Evolutionary conservation across 2,113 vertebrate species (phyloP).

Genomic region (Odocoileus hemionus): DNA sequence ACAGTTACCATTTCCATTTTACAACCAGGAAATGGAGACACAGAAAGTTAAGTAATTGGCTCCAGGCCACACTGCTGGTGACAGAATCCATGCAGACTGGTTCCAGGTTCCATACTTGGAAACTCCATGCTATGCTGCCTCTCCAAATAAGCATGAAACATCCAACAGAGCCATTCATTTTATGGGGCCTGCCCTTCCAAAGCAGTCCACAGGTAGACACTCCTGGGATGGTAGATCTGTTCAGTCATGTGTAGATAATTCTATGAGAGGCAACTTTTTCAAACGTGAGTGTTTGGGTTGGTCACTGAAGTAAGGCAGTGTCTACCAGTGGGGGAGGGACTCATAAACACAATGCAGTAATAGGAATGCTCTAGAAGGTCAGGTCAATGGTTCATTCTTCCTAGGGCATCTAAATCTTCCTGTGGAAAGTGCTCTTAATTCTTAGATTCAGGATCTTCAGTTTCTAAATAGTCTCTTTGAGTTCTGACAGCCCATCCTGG

Average conservation of each 20-base stretch:
- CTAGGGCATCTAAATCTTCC: not conserved
- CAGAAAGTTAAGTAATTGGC: not conserved
- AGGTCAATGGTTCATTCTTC: not conserved
- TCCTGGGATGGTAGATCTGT: not conserved
- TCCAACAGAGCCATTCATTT: not conserved
- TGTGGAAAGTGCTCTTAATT: not conserved
- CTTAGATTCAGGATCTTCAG: not conserved
- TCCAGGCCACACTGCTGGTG: not conserved
- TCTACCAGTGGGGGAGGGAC: not conserved
- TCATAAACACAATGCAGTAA: not conserved
- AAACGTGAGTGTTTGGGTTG: not conserved
- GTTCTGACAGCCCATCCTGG: not conserved
- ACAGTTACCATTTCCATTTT: not conserved
- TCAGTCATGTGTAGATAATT: not conserved
- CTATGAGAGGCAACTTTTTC: not conserved
- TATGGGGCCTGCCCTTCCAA: not conserved
- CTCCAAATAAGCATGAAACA: not conserved
- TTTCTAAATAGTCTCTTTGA: constrained; percentile 23
- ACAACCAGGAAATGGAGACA: not conserved
- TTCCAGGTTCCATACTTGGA: not conserved
- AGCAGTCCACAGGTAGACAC: not conserved
- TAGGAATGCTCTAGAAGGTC: not conserved
- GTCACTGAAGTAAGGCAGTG: not conserved
- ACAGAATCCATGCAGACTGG: not conserved
- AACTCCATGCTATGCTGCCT: not conserved